Percentiles rank a stretch among this genome's conserved stretches.
These are phyloP conservation scores for Ptychobarbus kaznakovi DNA, from an alignment of 2,797 vertebrate genomes.

Conservation along the genomic window DNA sequence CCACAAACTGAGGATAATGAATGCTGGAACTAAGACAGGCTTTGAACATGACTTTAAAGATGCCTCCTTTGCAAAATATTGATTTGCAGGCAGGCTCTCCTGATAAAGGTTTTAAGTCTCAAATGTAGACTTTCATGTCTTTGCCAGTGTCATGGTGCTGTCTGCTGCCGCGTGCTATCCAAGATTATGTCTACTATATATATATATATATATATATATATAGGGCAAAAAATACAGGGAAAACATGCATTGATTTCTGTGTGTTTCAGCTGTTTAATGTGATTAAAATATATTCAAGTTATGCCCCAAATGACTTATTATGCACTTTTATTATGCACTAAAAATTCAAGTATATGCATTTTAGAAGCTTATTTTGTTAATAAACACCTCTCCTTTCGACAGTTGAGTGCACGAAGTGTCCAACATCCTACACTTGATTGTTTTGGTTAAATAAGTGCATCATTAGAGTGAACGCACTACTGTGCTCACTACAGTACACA, in stretches of 20 bases:
- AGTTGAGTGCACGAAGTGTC: not conserved
- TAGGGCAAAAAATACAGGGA: too few relatives aligned
- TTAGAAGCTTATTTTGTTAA: not conserved
- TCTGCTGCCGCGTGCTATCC: not conserved
- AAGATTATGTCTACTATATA: not conserved
- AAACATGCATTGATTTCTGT: not conserved
- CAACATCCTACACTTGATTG: too few relatives aligned
- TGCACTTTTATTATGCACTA: not conserved
- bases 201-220: too few relatives aligned
- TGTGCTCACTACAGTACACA: not conserved
- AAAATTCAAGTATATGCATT: not conserved
- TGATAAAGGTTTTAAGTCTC: constrained; percentile 37
- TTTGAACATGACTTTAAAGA: constrained; percentile 50
- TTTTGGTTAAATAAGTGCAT: not conserved
- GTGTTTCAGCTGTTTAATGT: not conserved
- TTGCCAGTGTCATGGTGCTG: not conserved
- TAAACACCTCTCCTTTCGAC: not conserved
- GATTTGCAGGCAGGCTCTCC: constrained; percentile 12
- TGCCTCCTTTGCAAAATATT: constrained; percentile 45
- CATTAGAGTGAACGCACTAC: not conserved
- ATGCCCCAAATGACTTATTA: not conserved
- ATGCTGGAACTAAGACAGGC: constrained; percentile 38
- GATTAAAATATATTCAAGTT: not conserved
- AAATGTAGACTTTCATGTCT: constrained; percentile 35
- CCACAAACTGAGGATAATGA: constrained; percentile 55